phyloP scores from a whole-genome alignment of 1,140 invertebrate species.

The Aricia agestis region DNA sequence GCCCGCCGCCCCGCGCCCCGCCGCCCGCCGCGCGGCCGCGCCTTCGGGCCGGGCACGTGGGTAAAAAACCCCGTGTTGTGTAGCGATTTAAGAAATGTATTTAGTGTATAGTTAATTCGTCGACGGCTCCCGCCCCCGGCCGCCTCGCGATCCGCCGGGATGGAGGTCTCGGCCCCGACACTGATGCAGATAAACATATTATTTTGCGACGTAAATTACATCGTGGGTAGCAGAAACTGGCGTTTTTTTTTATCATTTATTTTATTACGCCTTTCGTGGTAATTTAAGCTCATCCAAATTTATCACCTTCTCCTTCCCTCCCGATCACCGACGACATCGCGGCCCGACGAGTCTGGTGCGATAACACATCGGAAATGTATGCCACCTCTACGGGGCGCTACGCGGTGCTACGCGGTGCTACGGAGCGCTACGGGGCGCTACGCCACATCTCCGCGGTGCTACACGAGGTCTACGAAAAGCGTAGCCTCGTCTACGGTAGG shows the following conservation, averaged over 20 bases:
- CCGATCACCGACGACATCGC: too few relatives aligned
- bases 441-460: too few relatives aligned
- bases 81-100: conserved; percentile 8
- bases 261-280: not conserved
- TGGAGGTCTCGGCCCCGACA: not conserved
- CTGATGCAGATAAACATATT: not conserved
- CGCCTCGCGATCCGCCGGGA: not conserved
- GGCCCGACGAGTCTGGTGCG: too few relatives aligned
- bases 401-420: too few relatives aligned
- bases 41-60: conserved; percentile 38
- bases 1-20: not conserved
- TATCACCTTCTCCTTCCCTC: too few relatives aligned
- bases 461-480: too few relatives aligned
- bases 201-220: not conserved
- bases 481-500: too few relatives aligned
- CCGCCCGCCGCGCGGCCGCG: not conserved
- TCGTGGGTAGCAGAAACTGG: not conserved
- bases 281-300: too few relatives aligned
- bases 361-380: too few relatives aligned
- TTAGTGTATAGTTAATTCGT: conserved; percentile 12
- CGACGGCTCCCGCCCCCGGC: not conserved
- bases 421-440: too few relatives aligned
- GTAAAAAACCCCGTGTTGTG: not conserved
- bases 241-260: not conserved
- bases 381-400: too few relatives aligned